These are phyloP conservation scores for Orius insidiosus DNA, from an alignment of 1,140 invertebrate species.

Conservation along the genomic window DNA sequence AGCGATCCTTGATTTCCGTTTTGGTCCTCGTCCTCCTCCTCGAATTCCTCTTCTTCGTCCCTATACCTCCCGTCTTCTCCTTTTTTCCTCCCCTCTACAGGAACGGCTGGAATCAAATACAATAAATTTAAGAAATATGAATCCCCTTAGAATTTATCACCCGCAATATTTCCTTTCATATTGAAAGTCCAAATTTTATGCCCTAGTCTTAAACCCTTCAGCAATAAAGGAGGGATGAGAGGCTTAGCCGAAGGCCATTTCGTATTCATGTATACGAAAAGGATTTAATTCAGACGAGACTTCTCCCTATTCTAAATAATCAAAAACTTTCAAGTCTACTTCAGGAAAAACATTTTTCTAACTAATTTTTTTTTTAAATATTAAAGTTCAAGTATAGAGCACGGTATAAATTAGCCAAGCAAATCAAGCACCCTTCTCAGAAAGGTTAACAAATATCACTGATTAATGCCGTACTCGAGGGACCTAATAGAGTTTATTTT, in stretches of 20 bases:
- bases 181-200: not conserved
- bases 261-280: not conserved
- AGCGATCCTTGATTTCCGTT: slow-evolving; percentile 6
- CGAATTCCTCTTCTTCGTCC: slow-evolving; percentile 2
- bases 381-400: too few relatives aligned
- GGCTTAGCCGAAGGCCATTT: not conserved
- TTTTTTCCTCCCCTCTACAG: not conserved
- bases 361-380: too few relatives aligned
- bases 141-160: too few relatives aligned
- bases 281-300: slow-evolving; percentile 1
- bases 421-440: too few relatives aligned
- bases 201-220: not conserved
- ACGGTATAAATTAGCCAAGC: too few relatives aligned
- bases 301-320: not conserved
- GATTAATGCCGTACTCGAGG: too few relatives aligned
- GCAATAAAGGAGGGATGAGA: not conserved
- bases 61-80: not conserved
- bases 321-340: too few relatives aligned
- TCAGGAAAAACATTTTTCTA: too few relatives aligned
- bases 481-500: too few relatives aligned
- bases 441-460: too few relatives aligned
- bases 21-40: slow-evolving; percentile 1
- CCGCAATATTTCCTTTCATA: not conserved
- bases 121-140: not conserved
- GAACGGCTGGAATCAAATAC: slow-evolving; percentile 1